Base-by-base conservation (phyloP, 2,113 vertebrate species). In the Cardinalis cardinalis region DNA sequence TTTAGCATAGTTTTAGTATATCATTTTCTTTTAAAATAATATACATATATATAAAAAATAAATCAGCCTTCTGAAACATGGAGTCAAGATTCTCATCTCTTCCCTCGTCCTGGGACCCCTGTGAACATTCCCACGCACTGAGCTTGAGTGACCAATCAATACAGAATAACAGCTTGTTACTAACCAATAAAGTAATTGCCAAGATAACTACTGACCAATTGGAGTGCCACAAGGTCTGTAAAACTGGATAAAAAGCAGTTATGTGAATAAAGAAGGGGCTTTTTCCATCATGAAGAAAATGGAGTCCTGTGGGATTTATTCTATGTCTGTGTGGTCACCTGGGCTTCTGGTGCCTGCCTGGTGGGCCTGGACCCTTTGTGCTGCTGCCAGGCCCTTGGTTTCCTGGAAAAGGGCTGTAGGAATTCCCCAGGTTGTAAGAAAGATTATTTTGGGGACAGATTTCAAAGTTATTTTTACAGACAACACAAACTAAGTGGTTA, bases 341-440 rank as follows among this genome's bases (percentile, higher is more conserved):
- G 34, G 40, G 48, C 41, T 61, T 40, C n/a, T 53, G 60, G 26
- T 18, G 21, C 25, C 25, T 40, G 15, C 19, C 24, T 69, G 48
- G 15, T 17, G 19, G 55, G 7, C 14, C 31, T 72, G 70, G 36
- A 19, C 16, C 10, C 10, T 0, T 0, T 12, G 24, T 53, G 52
- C 68, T 68, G 78, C 43, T 71, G 24, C 28, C 3, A 4, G 29
- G 15, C 18, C 34, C 56, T 55, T 80, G 64, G 44, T 21, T 32
- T 66, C 68, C 61, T 26, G 44, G 19, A 7, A 58, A 65, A 79
- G 25, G 21, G 43, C 24, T 43, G 41, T 13, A 48, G 10, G 23
- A 28, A 40, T 79, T 44, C n/a, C 32, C 55, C 34, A 52, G 32
- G 32, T 7, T 29, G 14, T 20, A 25, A 24, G 17, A 52, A 87